phyloP scores from a whole-genome alignment of 2,113 vertebrate species.

The Synchiropus splendidus region DNA sequence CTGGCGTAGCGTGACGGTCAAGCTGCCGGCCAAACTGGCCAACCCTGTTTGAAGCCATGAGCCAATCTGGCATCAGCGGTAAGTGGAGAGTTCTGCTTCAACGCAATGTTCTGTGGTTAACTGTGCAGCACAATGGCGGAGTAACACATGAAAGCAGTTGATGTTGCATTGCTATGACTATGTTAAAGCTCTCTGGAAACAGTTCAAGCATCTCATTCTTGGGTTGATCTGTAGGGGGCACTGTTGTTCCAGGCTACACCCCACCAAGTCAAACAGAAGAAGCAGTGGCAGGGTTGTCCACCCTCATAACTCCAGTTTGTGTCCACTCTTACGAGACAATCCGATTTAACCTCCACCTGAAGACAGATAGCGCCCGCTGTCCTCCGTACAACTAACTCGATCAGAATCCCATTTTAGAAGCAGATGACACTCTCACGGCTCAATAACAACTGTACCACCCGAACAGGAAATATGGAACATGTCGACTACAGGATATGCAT shows the following conservation, averaged over 20 bases:
- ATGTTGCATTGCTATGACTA: too few species aligned
- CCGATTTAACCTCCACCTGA: conserved; percentile 44
- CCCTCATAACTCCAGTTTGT: conserved; percentile 31
- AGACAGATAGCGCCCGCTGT: conserved; percentile 23
- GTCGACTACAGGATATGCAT: conserved; percentile 34
- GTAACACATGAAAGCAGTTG: background rate
- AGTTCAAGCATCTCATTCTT: too few species aligned
- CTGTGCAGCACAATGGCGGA: conserved; percentile 10
- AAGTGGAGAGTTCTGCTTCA: background rate
- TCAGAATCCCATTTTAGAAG: conserved; percentile 42
- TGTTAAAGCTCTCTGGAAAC: too few species aligned
- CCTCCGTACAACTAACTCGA: conserved; percentile 43
- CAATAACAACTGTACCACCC: conserved; percentile 38
- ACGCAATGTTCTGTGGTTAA: conserved; percentile 12
- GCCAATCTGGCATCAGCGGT: conserved; percentile 26
- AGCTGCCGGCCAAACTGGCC: conserved; percentile 31
- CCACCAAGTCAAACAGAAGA: background rate
- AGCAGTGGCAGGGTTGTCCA: conserved; percentile 19
- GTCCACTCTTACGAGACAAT: conserved; percentile 50
- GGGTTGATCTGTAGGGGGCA: conserved; percentile 49
- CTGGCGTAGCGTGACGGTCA: conserved; percentile 10
- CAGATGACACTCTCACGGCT: conserved; percentile 35
- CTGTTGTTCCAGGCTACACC: conserved; percentile 51
- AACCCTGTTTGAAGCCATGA: conserved; percentile 18
- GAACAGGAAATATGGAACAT: conserved; percentile 44